Conservation (phyloP, 2,113 vertebrate species). For the Raja brachyura region DNA sequence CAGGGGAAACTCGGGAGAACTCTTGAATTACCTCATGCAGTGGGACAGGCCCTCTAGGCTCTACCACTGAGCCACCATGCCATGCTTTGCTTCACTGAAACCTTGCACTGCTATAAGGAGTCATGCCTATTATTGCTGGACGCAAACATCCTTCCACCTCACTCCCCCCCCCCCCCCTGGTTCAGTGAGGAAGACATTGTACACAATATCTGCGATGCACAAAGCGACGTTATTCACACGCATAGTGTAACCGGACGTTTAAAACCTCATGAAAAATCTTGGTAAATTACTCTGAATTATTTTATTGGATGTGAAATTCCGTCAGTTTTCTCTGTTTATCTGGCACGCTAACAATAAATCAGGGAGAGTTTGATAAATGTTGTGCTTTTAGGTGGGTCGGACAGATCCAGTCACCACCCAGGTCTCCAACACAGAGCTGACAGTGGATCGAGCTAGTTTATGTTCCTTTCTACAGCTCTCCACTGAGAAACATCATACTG, state of each 20-base stretch:
- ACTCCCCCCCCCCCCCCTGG: too few relatives aligned
- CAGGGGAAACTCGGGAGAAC: too few relatives aligned
- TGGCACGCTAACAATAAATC: neutral
- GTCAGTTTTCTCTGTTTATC: neutral
- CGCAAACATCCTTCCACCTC: too few relatives aligned
- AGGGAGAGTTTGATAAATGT: neutral
- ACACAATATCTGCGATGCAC: too few relatives aligned
- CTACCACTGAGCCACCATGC: too few relatives aligned
- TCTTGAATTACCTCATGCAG: too few relatives aligned
- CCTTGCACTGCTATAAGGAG: too few relatives aligned
- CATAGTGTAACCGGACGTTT: neutral
- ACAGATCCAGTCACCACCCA: constrained; percentile 27
- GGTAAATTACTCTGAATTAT: neutral
- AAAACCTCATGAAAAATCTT: neutral
- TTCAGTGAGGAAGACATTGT: neutral
- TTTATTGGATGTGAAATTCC: neutral
- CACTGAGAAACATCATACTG: neutral
- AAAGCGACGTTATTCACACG: neutral
- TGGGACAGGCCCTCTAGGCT: too few relatives aligned
- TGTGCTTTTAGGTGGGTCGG: neutral
- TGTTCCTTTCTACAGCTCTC: neutral
- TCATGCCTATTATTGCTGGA: too few relatives aligned
- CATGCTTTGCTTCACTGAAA: too few relatives aligned
- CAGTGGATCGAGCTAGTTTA: constrained; percentile 21
- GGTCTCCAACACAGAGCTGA: neutral